Base-by-base conservation (phyloP, 2,113 vertebrate genomes). In the Balaenoptera acutorostrata region DNA sequence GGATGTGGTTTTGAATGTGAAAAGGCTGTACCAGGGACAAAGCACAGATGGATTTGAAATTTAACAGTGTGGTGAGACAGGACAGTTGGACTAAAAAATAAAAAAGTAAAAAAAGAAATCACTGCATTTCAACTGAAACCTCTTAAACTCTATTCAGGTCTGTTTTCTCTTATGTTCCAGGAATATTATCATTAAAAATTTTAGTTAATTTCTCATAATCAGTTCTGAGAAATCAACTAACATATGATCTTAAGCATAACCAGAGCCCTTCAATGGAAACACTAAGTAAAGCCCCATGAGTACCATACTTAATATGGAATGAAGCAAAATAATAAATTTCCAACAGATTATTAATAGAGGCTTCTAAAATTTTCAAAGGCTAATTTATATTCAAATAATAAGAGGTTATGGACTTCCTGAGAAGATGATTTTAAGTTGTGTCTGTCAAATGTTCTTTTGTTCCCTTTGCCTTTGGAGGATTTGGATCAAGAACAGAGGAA, bases 61-160 rank as follows among this genome's bases (percentile, higher is more conserved):
- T 95, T 95, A 97, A 96, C 75, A 92, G 87, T 77, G 77, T 96
- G 89, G 68, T 78, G 95, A 97, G 78, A 96, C 49, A 90, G 5
- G 95, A 97, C 68, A 96, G 85, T 41, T 89, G 83, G 57, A 96
- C 68, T 89, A 57, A 52, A 72, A 85, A 78, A 87, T 83, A 33
- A 31, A 59, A 72, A 88, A 80, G 80, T 55, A 44, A 57, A 36
- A 59, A 89, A 63, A 86, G 18, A 74, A 33, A n/a, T 41, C 66
- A 41, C 36, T 63, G 49, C 11, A 39, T 39, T 97, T 89, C 46
- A 64, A 78, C 18, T 39, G 39, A 87, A 87, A 77, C 20, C 4
- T 64, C 49, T 87, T 88, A 75, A 95, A 80, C 69, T 81, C n/a
- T 71, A 82, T 33, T 57, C 91, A 68, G 89, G 21, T 59, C 4